Conservation (phyloP, 2,797 vertebrate species). For the Botia almorhae region DNA sequence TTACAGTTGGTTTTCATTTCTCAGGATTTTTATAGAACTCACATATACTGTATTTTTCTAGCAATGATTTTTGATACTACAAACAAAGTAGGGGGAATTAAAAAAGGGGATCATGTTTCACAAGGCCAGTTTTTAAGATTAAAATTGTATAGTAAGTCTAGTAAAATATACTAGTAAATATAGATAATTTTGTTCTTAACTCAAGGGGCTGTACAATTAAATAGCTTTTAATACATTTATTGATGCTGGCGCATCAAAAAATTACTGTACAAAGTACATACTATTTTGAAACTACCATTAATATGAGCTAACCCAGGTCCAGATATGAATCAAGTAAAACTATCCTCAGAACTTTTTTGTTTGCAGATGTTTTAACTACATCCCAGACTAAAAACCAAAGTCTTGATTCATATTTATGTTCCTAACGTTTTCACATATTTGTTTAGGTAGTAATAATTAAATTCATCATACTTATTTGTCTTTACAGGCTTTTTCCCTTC, state of each 20-base stretch:
- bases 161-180: neutral
- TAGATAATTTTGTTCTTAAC: neutral
- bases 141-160: neutral
- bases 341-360: neutral
- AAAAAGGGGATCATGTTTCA: constrained; percentile 11
- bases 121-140: constrained; percentile 2
- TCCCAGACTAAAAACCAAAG: no score
- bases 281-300: neutral
- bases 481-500: neutral
- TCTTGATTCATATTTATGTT: no score
- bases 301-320: neutral
- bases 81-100: constrained; percentile 7
- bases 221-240: neutral
- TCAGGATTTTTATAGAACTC: constrained; percentile 27
- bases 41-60: constrained; percentile 22
- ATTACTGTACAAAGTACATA: constrained; percentile 7
- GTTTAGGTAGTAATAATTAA: no score
- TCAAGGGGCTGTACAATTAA: neutral
- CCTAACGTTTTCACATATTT: no score
- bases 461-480: no score
- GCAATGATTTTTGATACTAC: constrained; percentile 17
- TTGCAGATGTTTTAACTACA: neutral
- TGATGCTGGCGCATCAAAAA: constrained; percentile 20
- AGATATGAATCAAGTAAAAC: constrained; percentile 2
- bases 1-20: constrained; percentile 30